These are phyloP conservation scores for Latrodectus elegans DNA, from an alignment of 2,888 invertebrate species.

Conservation along the genomic window DNA sequence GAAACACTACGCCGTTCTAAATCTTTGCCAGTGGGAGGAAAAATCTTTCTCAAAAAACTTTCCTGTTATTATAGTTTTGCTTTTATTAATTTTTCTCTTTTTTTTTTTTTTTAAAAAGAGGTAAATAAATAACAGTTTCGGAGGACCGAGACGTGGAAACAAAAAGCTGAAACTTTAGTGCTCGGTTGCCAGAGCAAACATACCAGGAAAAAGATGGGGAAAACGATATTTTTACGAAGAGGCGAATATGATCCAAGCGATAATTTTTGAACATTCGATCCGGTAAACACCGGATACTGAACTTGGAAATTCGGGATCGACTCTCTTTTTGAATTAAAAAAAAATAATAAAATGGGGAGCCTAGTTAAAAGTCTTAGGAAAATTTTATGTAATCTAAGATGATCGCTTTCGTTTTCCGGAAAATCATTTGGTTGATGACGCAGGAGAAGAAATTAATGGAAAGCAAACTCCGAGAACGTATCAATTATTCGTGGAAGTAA, in stretches of 20 bases:
- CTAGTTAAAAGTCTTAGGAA: slow-evolving; percentile 46
- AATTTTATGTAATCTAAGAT: slow-evolving; percentile 51
- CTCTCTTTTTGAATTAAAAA: slow-evolving; percentile 29
- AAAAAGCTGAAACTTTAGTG: slow-evolving; percentile 29
- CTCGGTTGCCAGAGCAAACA: not conserved
- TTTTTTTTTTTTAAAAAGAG: slow-evolving; percentile 17
- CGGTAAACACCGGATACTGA: slow-evolving; percentile 58
- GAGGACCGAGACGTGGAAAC: not conserved
- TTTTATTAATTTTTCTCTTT: slow-evolving; percentile 17
- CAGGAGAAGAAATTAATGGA: slow-evolving; percentile 63
- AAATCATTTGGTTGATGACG: slow-evolving; percentile 66
- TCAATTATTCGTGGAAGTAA: slow-evolving; percentile 60
- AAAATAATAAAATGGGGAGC: not conserved
- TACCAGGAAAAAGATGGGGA: not conserved
- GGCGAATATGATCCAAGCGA: slow-evolving; percentile 30
- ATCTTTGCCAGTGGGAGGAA: slow-evolving; percentile 8
- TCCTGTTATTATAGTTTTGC: not conserved
- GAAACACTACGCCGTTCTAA: slow-evolving; percentile 49
- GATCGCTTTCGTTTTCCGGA: slow-evolving; percentile 30
- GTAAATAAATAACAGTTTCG: not conserved
- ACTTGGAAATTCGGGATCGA: slow-evolving; percentile 28
- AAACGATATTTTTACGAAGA: not conserved
- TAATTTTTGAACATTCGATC: slow-evolving; percentile 63
- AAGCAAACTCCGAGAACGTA: slow-evolving; percentile 64
- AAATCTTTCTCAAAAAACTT: slow-evolving; percentile 17